Evolutionary conservation across 2,113 vertebrate genomes (phyloP).

Genomic region (Coregonus clupeaformis): DNA sequence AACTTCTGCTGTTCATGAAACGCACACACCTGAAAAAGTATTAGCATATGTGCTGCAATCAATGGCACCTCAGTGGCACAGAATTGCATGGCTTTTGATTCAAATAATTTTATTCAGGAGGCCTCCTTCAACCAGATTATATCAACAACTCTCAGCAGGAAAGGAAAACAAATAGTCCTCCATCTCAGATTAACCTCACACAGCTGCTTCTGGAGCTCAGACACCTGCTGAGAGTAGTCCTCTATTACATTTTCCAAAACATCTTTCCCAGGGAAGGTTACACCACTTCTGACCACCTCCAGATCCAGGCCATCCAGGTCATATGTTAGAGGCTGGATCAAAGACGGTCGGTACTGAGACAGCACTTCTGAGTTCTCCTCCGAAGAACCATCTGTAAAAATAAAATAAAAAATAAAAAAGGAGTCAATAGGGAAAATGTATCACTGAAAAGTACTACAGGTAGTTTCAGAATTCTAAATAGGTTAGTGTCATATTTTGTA

Average conservation of each 20-base stretch:
- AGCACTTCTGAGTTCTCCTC: not conserved
- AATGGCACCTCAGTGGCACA: no score
- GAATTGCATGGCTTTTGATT: no score
- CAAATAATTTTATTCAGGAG: no score
- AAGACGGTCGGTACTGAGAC: not conserved
- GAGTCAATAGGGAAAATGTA: not conserved
- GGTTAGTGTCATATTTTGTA: not conserved
- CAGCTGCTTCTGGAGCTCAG: not conserved
- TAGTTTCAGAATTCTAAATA: not conserved
- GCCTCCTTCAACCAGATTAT: no score
- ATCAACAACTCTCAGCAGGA: no score
- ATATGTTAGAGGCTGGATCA: not conserved
- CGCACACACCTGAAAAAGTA: conserved; percentile 59
- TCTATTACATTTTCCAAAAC: not conserved
- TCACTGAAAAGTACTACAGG: not conserved
- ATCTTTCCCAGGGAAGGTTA: conserved; percentile 3
- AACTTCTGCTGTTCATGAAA: conserved; percentile 65
- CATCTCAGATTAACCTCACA: not conserved
- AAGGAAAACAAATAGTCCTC: no score
- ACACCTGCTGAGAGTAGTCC: not conserved
- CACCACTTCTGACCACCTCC: not conserved
- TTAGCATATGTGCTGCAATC: no score
- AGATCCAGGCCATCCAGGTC: not conserved
- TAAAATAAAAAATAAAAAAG: no score
- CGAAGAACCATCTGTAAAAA: not conserved